Conservation (phyloP, 2,113 vertebrate species). For the Pandion haliaetus region DNA sequence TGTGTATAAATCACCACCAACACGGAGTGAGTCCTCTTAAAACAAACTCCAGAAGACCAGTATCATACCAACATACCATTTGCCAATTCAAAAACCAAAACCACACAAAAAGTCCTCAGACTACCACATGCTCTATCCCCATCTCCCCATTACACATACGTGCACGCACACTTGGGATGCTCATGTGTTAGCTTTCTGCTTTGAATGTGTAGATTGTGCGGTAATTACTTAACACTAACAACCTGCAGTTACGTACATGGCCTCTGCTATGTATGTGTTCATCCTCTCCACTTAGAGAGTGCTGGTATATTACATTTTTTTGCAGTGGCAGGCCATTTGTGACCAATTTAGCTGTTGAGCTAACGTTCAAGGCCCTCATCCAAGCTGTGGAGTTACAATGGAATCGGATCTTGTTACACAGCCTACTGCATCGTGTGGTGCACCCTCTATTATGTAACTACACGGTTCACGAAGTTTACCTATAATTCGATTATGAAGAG, state of each 20-base stretch:
- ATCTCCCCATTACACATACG: not conserved
- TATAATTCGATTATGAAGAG: not conserved
- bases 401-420: not conserved
- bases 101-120: not conserved
- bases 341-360: conserved; percentile 46
- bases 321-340: conserved; percentile 10
- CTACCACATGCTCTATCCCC: not conserved
- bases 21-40: not conserved
- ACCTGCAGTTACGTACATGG: not conserved
- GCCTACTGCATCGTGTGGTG: not conserved
- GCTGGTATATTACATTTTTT: not conserved
- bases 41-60: not conserved
- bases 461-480: not conserved
- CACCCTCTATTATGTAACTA: not conserved
- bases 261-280: not conserved
- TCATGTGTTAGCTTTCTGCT: not conserved
- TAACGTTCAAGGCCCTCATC: conserved; percentile 16
- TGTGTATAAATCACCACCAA: not conserved
- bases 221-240: not conserved
- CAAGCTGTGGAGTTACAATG: conserved; percentile 22
- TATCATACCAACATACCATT: not conserved
- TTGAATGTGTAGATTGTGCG: not conserved
- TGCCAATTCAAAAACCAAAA: not conserved
- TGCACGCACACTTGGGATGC: not conserved
- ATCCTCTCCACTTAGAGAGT: not conserved